Evolutionary conservation across 2,113 vertebrate genomes (phyloP).

Genomic region (Cottus gobio): DNA sequence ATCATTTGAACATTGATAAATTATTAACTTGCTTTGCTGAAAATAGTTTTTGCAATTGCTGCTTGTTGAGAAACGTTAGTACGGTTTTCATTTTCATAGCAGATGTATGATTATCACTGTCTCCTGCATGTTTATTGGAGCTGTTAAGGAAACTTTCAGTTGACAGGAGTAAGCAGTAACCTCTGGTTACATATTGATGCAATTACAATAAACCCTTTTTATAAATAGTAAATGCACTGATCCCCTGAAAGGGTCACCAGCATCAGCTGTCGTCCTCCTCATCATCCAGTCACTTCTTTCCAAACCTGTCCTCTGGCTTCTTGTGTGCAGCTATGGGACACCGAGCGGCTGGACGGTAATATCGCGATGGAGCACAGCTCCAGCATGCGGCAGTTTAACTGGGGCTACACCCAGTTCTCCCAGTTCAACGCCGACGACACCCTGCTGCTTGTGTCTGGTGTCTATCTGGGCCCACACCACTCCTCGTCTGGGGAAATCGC

Average conservation of each 20-base stretch:
- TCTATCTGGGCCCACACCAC: constrained; percentile 93
- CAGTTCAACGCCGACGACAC: constrained; percentile 97
- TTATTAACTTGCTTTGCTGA: not conserved
- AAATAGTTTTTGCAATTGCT: not conserved
- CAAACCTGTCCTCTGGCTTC: not conserved
- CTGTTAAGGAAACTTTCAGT: too few relatives aligned
- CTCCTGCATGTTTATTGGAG: too few relatives aligned
- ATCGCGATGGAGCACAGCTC: constrained; percentile 93
- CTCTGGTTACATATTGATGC: not conserved
- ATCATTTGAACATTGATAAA: not conserved
- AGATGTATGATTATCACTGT: not conserved
- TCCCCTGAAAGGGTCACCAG: not conserved
- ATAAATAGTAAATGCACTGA: not conserved
- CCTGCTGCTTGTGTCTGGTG: constrained; percentile 94
- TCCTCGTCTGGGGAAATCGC: constrained; percentile 95
- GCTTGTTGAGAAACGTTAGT: not conserved
- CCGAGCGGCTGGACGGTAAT: constrained; percentile 83
- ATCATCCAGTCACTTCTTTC: not conserved
- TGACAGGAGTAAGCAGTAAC: not conserved
- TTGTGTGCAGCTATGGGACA: constrained; percentile 90
- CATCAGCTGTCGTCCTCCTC: not conserved
- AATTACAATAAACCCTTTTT: not conserved
- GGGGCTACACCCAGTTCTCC: constrained; percentile 99
- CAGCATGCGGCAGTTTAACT: constrained; percentile 96
- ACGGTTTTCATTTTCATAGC: not conserved